Percentiles rank a stretch among this genome's conserved stretches.
These are phyloP conservation scores for Enteromius trimaculatus DNA, from an alignment of 2,797 vertebrate genomes.

Conservation along the genomic window DNA sequence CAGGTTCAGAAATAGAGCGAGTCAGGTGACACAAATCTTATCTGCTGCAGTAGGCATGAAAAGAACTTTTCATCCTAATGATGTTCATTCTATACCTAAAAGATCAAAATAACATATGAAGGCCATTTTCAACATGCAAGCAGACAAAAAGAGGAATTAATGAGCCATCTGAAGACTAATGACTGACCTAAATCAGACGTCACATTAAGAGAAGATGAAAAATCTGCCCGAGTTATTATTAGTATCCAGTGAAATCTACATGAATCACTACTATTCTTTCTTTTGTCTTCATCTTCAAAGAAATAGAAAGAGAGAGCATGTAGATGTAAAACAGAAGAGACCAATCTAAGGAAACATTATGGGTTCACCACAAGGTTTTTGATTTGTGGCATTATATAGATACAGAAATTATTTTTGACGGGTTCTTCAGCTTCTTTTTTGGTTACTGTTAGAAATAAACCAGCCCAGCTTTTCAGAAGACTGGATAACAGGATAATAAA, in stretches of 20 bases:
- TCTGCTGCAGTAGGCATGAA: slow-evolving; percentile 6
- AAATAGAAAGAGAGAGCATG: slow-evolving; percentile 35
- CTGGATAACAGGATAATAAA: not conserved
- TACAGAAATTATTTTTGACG: not conserved
- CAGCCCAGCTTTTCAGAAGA: not conserved
- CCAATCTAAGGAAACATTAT: slow-evolving; percentile 5
- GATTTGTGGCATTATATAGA: not conserved
- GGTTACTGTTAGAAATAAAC: not conserved
- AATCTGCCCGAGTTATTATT: slow-evolving; percentile 46
- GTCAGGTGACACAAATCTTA: slow-evolving; percentile 35
- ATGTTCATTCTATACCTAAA: slow-evolving; percentile 49
- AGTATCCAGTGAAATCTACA: slow-evolving; percentile 53
- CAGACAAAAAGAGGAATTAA: slow-evolving; percentile 63
- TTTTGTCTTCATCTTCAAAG: slow-evolving; percentile 22
- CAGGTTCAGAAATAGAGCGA: slow-evolving; percentile 42
- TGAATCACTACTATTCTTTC: slow-evolving; percentile 54
- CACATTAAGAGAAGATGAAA: slow-evolving; percentile 55
- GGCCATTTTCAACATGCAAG: slow-evolving; percentile 46
- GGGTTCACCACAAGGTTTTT: not conserved
- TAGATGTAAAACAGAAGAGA: not conserved
- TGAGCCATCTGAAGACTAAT: slow-evolving; percentile 62
- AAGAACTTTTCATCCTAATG: slow-evolving; percentile 28
- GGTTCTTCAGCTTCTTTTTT: not conserved
- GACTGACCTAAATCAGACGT: slow-evolving; percentile 54
- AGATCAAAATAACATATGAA: slow-evolving; percentile 56